These are phyloP conservation scores for Dolichopus griseipennis DNA, from an alignment of 2,888 invertebrate genomes.

Conservation along the genomic window DNA sequence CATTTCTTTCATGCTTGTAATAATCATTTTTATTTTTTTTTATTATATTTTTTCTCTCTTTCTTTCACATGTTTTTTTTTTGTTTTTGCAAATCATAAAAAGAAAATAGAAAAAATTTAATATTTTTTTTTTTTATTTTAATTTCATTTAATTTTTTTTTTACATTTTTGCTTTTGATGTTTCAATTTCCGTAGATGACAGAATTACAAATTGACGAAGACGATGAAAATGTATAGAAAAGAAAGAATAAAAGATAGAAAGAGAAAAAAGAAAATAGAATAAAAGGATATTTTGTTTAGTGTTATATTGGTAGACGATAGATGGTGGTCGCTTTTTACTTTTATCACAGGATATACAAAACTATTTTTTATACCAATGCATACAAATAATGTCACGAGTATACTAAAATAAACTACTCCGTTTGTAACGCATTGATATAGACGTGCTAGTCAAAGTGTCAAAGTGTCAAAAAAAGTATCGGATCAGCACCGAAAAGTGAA, in stretches of 20 bases:
- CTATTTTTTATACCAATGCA: too few relatives aligned
- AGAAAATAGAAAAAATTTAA: too few relatives aligned
- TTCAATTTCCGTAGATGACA: conserved; percentile 30
- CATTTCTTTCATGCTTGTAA: not conserved
- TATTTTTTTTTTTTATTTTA: too few relatives aligned
- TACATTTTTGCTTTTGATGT: conserved; percentile 28
- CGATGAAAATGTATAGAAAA: not conserved
- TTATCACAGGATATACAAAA: too few relatives aligned
- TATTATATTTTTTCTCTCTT: not conserved
- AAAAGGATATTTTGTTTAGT: not conserved
- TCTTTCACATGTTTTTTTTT: not conserved
- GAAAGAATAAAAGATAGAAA: not conserved
- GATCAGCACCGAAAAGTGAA: too few relatives aligned
- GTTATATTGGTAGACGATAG: not conserved
- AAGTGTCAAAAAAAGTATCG: too few relatives aligned
- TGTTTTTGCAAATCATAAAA: not conserved
- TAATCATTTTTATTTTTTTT: not conserved
- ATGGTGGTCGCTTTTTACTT: too few relatives aligned
- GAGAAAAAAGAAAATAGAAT: too few relatives aligned
- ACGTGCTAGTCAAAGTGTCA: too few relatives aligned
- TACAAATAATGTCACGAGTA: too few relatives aligned
- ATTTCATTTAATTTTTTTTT: not conserved
- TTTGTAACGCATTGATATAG: too few relatives aligned
- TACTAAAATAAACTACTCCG: too few relatives aligned
- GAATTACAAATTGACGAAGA: conserved; percentile 27